Evolutionary conservation across 2,113 vertebrate species (phyloP).

Genomic region (Mellivora capensis): DNA sequence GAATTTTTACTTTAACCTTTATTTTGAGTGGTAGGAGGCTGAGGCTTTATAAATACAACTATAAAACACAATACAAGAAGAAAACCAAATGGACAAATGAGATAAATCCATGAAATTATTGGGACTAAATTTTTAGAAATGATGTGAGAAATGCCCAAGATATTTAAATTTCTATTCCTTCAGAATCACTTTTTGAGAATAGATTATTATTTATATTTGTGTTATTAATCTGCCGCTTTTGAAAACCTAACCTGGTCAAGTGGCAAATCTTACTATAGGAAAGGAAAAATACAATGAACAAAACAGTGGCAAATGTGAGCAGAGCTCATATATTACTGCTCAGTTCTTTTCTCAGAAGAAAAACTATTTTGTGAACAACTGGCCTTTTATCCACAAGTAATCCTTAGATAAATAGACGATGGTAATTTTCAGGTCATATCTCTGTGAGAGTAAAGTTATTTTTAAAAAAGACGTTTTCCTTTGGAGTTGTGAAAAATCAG

Average conservation of each 20-base stretch:
- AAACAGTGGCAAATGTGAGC: background rate
- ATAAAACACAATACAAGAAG: background rate
- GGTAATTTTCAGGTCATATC: background rate
- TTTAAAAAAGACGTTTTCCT: background rate
- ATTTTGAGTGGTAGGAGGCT: background rate
- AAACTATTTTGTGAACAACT: background rate
- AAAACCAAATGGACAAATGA: background rate
- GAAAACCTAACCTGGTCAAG: accelerated
- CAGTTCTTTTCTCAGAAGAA: background rate
- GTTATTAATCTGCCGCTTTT: background rate
- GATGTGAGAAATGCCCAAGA: background rate
- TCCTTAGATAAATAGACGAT: background rate
- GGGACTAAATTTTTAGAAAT: background rate
- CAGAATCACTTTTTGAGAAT: background rate
- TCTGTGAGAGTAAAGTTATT: background rate
- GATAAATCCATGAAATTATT: background rate
- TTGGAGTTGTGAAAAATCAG: background rate
- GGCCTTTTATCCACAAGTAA: background rate
- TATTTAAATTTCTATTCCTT: background rate
- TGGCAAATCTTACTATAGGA: background rate
- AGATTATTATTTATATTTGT: background rate
- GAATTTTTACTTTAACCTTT: background rate
- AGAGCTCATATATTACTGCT: background rate
- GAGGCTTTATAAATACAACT: background rate
- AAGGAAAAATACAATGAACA: background rate